Evolutionary conservation across 2,888 invertebrate genomes (phyloP).

Genomic region (Incurvaria masculella): DNA sequence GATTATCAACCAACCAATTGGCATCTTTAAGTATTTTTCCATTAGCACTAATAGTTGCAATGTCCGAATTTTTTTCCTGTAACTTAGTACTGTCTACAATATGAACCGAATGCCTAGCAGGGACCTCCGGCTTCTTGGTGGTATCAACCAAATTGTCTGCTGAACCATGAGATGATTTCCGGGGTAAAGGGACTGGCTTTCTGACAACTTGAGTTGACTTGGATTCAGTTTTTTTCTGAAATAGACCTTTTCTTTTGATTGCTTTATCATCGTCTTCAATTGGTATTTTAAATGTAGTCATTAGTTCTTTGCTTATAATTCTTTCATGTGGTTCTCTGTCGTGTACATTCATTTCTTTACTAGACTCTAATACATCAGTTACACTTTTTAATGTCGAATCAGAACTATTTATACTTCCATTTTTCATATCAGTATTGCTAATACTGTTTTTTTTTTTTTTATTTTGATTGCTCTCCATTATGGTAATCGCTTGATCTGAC

Average conservation of each 20-base stretch:
- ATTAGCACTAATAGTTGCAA: conserved; percentile 9
- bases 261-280: background rate
- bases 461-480: no score
- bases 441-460: no score
- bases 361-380: no score
- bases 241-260: background rate
- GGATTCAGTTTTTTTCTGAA: conserved; percentile 1
- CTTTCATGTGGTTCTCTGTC: no score
- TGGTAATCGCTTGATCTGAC: no score
- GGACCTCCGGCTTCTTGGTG: background rate
- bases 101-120: conserved; percentile 28
- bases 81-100: conserved; percentile 22
- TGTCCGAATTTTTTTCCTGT: background rate
- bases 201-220: background rate
- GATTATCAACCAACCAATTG: conserved; percentile 36
- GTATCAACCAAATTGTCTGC: conserved; percentile 1
- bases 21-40: conserved; percentile 35
- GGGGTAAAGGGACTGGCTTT: conserved; percentile 4
- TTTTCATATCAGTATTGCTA: no score
- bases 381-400: no score
- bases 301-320: no score
- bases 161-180: conserved; percentile 4
- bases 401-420: no score
- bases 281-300: no score
- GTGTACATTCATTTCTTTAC: no score